Conservation (phyloP, 1,140 invertebrate species). For the Drosophila miranda region DNA sequence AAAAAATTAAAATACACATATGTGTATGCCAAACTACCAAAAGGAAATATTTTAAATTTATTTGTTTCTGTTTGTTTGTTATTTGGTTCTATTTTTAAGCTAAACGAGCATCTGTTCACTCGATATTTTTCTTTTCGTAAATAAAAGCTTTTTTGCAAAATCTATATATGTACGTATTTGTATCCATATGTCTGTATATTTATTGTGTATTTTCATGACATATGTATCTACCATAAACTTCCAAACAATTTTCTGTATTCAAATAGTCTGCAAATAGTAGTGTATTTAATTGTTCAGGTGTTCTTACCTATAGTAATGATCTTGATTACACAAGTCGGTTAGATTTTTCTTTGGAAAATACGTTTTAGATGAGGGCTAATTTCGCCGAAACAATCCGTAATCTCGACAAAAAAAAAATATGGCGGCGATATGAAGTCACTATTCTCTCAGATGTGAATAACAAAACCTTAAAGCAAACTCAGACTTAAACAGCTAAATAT, state of each 20-base stretch:
- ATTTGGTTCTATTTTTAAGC: constrained; percentile 53
- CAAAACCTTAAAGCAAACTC: background rate
- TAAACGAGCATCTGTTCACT: constrained; percentile 39
- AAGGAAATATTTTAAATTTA: constrained; percentile 32
- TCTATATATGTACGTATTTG: constrained; percentile 9
- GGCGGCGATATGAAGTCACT: too few relatives aligned
- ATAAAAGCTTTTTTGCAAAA: constrained; percentile 39
- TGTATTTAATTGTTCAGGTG: too few relatives aligned
- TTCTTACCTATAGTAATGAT: too few relatives aligned
- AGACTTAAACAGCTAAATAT: background rate
- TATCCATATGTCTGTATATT: constrained; percentile 12
- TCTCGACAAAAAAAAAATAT: too few relatives aligned
- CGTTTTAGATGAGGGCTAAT: too few relatives aligned
- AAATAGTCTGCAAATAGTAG: too few relatives aligned
- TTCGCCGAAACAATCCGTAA: too few relatives aligned
- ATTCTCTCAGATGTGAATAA: too few relatives aligned
- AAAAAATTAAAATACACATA: too few relatives aligned
- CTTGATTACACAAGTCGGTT: too few relatives aligned
- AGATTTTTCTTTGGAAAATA: too few relatives aligned
- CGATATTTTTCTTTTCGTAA: constrained; percentile 41
- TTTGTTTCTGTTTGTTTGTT: constrained; percentile 37
- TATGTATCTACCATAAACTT: constrained; percentile 12
- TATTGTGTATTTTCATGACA: constrained; percentile 5
- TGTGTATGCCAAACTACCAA: constrained; percentile 21
- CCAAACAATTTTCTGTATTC: constrained; percentile 7